These are phyloP conservation scores for Pristis pectinata DNA, from an alignment of 2,797 vertebrate species.

Conservation along the genomic window DNA sequence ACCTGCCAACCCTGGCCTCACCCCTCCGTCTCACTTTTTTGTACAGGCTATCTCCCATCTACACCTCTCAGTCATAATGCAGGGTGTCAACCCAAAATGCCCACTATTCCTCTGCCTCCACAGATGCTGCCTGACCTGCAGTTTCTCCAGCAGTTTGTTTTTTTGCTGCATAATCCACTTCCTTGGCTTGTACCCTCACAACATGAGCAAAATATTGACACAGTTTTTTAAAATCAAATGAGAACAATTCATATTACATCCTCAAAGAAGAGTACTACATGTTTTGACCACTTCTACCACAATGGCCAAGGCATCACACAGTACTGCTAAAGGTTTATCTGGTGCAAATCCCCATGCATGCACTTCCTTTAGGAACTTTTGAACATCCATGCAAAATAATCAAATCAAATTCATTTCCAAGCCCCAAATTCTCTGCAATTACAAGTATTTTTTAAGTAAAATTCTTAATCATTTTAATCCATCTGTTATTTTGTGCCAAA, in stretches of 20 bases:
- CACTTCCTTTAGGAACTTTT: background rate
- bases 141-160: no score
- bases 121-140: no score
- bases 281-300: background rate
- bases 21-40: no score
- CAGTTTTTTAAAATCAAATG: background rate
- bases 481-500: background rate
- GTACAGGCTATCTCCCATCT: no score
- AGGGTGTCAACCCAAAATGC: no score
- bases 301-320: background rate
- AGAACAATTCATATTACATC: background rate
- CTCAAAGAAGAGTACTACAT: background rate
- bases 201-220: no score
- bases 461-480: background rate
- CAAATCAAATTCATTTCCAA: background rate
- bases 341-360: background rate
- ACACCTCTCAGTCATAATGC: no score
- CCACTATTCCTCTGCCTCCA: no score
- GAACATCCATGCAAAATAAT: background rate
- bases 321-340: background rate
- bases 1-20: no score
- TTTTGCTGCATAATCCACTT: no score
- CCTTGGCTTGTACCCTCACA: no score
- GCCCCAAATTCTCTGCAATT: background rate
- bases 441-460: background rate